phyloP scores from a whole-genome alignment of 2,888 invertebrate genomes.

The Mellilla xanthometata region DNA sequence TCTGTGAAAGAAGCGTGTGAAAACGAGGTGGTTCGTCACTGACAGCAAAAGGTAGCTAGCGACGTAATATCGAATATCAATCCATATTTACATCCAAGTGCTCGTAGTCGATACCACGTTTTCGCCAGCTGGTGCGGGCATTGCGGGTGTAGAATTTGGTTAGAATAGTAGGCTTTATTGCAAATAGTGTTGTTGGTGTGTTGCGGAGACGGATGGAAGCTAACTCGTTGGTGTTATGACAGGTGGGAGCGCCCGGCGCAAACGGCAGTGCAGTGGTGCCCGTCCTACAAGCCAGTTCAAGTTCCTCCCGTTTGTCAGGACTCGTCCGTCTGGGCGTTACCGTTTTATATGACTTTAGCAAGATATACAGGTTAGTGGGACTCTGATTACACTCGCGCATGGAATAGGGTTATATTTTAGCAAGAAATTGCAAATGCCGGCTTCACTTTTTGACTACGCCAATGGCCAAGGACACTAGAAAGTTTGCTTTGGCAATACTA shows the following conservation, averaged over 20 bases:
- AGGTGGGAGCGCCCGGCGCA: slow-evolving; percentile 74
- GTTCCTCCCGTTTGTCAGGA: slow-evolving; percentile 80
- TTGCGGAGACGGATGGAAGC: slow-evolving; percentile 6
- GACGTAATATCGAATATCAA: slow-evolving; percentile 68
- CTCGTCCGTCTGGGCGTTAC: slow-evolving; percentile 94
- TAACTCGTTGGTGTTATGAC: slow-evolving; percentile 47
- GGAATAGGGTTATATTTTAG: slow-evolving; percentile 9
- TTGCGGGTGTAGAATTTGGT: slow-evolving; percentile 62
- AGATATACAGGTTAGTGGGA: slow-evolving; percentile 91
- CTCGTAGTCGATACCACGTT: slow-evolving; percentile 70
- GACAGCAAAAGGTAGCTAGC: slow-evolving; percentile 71
- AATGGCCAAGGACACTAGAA: slow-evolving; percentile 1
- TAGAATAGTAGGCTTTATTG: slow-evolving; percentile 48
- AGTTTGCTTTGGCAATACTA: no score
- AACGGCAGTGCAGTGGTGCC: slow-evolving; percentile 65
- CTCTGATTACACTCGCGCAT: slow-evolving; percentile 3
- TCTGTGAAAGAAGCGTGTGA: slow-evolving; percentile 47
- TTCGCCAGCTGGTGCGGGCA: slow-evolving; percentile 79
- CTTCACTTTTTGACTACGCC: slow-evolving; percentile 1
- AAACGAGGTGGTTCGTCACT: slow-evolving; percentile 69
- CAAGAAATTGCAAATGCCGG: slow-evolving; percentile 15
- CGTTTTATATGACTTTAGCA: slow-evolving; percentile 99
- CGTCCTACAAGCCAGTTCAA: slow-evolving; percentile 66
- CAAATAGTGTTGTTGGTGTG: slow-evolving; percentile 41
- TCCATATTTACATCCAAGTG: slow-evolving; percentile 61